These are phyloP conservation scores for Chlorospingus semifuscus DNA, from an alignment of 2,797 vertebrate species.

Conservation along the genomic window DNA sequence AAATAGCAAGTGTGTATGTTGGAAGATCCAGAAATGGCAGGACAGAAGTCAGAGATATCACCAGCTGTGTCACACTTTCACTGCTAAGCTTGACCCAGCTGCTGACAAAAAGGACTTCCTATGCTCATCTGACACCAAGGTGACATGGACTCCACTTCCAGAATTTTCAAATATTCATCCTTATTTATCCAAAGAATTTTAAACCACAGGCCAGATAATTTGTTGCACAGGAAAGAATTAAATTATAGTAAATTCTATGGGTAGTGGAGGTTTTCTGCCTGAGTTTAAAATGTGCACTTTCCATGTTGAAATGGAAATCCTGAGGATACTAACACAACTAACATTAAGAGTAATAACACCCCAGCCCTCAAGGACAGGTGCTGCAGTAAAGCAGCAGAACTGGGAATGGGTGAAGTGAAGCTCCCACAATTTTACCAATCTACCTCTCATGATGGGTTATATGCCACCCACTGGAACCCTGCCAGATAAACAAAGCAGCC, in stretches of 20 bases:
- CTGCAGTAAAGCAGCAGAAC: neutral
- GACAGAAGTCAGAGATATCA: neutral
- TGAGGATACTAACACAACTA: neutral
- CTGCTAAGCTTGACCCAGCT: neutral
- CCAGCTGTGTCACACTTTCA: neutral
- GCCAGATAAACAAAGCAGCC: neutral
- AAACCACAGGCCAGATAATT: neutral
- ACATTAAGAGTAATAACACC: neutral
- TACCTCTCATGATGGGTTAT: accelerated
- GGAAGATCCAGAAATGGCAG: neutral
- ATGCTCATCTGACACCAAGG: neutral
- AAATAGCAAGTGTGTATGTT: accelerated
- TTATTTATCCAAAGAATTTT: neutral
- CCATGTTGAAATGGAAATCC: neutral
- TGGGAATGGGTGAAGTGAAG: neutral
- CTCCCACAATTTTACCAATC: neutral
- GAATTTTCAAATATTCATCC: neutral
- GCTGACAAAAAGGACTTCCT: neutral
- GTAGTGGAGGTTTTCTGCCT: neutral
- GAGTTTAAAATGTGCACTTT: neutral
- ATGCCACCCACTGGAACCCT: neutral
- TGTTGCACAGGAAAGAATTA: neutral
- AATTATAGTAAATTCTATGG: neutral
- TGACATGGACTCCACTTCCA: neutral
- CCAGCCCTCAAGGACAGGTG: neutral